Evolutionary conservation across 2,888 invertebrate species (phyloP).

Genomic region (Meganola albula): DNA sequence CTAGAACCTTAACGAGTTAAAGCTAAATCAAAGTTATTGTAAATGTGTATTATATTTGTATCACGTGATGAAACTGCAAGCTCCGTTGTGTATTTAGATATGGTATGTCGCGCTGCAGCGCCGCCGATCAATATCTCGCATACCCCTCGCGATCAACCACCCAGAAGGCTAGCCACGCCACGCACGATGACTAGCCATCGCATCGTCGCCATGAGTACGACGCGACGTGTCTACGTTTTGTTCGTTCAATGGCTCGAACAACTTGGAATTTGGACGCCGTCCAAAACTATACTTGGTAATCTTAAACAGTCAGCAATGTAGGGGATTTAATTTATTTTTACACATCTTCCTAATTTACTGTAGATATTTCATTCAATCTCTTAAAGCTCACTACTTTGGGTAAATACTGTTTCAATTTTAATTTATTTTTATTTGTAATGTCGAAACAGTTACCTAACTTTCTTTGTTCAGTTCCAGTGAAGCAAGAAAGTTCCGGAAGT

Average conservation of each 20-base stretch:
- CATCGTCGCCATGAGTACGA: conserved; percentile 10
- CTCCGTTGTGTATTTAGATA: neutral
- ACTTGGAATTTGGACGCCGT: conserved; percentile 1
- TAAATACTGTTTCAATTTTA: too few relatives aligned
- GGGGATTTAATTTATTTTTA: too few relatives aligned
- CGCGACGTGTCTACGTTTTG: conserved; percentile 12
- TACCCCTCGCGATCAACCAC: conserved; percentile 18
- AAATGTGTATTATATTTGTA: neutral
- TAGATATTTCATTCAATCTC: too few relatives aligned
- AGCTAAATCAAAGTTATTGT: too few relatives aligned
- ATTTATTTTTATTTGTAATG: too few relatives aligned
- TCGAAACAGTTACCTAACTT: too few relatives aligned
- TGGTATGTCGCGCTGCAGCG: conserved; percentile 1
- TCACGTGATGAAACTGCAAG: conserved; percentile 13
- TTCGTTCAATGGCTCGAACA: conserved; percentile 6
- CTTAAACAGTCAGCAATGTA: too few relatives aligned
- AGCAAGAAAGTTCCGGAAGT: neutral
- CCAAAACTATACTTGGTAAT: neutral
- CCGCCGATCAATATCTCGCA: conserved; percentile 28
- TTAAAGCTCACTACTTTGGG: too few relatives aligned
- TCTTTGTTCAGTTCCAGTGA: too few relatives aligned
- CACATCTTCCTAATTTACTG: too few relatives aligned
- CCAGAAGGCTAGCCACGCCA: conserved; percentile 24
- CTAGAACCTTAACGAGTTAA: too few relatives aligned
- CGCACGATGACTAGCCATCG: conserved; percentile 21